These are phyloP conservation scores for Benitochromis conjunctus DNA, from an alignment of 2,113 vertebrate genomes.

Conservation along the genomic window DNA sequence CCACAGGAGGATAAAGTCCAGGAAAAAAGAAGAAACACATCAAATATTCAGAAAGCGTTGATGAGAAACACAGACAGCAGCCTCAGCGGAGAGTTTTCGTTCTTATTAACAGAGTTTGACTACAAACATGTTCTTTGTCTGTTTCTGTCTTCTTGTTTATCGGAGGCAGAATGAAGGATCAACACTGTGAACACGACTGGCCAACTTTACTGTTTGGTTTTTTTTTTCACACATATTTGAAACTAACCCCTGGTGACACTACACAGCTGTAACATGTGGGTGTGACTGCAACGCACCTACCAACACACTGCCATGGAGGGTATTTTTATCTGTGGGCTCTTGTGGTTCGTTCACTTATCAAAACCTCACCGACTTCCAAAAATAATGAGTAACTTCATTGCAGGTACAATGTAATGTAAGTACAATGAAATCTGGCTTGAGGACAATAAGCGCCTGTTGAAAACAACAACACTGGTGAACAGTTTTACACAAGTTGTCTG, in stretches of 20 bases:
- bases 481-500: background rate
- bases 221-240: background rate
- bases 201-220: accelerated
- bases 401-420: background rate
- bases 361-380: background rate
- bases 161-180: background rate
- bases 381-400: background rate
- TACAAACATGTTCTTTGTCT: background rate
- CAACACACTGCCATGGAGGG: background rate
- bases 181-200: background rate
- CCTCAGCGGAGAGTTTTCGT: background rate
- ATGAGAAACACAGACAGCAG: background rate
- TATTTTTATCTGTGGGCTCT: background rate
- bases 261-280: background rate
- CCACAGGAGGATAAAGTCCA: background rate
- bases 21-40: background rate
- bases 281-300: background rate
- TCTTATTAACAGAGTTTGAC: background rate
- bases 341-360: background rate
- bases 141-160: background rate
- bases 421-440: background rate
- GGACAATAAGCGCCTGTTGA: background rate
- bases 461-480: background rate
- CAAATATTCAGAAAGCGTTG: background rate
- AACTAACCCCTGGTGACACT: background rate